Percentiles rank a stretch among this genome's conserved stretches.
phyloP scores from a whole-genome alignment of 2,797 vertebrate species.

The Diceros bicornis region DNA sequence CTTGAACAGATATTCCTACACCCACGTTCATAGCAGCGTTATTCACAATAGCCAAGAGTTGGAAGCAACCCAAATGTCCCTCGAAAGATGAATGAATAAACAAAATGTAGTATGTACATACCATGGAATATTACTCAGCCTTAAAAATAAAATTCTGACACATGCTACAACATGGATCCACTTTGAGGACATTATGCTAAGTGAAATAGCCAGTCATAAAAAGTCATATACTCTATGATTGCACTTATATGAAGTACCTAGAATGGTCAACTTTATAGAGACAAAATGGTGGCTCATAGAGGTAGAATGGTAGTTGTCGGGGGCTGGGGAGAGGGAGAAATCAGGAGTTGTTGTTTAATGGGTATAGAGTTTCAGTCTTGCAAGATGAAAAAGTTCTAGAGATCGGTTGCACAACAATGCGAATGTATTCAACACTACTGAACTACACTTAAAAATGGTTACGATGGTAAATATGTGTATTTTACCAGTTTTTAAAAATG shows the following conservation, averaged over 20 bases:
- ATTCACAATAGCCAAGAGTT: slow-evolving; percentile 30
- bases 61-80: neutral
- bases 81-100: slow-evolving; percentile 1
- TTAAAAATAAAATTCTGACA: slow-evolving; percentile 55
- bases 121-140: neutral
- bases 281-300: neutral
- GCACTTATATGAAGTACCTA: slow-evolving; percentile 25
- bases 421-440: neutral
- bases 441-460: slow-evolving; percentile 42
- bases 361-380: neutral
- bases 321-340: neutral
- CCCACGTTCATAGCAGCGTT: neutral
- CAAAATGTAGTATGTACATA: slow-evolving; percentile 21
- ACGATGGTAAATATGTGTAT: slow-evolving; percentile 33
- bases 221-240: neutral
- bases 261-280: slow-evolving; percentile 30
- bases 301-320: neutral
- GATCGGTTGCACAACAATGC: neutral
- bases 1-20: neutral
- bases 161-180: slow-evolving; percentile 14
- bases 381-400: slow-evolving; percentile 11
- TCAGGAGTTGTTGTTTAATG: neutral
- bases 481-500: slow-evolving; percentile 40
- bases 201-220: slow-evolving; percentile 13
- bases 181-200: neutral